phyloP scores from a whole-genome alignment of 2,888 invertebrate genomes.

The Hylaea fasciaria region DNA sequence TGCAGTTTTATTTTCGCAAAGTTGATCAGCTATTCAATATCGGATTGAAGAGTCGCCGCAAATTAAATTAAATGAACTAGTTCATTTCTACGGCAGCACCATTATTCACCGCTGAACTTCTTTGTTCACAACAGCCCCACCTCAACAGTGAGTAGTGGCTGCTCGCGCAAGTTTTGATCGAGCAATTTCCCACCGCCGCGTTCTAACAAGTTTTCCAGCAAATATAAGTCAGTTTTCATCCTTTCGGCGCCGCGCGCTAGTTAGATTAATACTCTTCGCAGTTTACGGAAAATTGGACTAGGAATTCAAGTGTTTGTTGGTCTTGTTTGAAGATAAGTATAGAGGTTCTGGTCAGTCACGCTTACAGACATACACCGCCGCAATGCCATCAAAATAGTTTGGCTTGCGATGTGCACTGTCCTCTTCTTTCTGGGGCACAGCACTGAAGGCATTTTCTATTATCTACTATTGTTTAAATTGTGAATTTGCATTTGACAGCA shows the following conservation, averaged over 20 bases:
- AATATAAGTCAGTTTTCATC: conserved; percentile 17
- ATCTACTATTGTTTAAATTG: too few species aligned
- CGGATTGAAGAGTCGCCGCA: not conserved
- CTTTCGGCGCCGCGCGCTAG: conserved; percentile 2
- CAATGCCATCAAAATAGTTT: too few species aligned
- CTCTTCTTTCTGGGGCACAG: too few species aligned
- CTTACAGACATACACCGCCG: too few species aligned
- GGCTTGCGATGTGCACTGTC: too few species aligned
- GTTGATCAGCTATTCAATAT: too few species aligned
- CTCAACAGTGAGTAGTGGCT: not conserved
- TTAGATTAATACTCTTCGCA: conserved; percentile 3
- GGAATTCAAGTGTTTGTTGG: not conserved
- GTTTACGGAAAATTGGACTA: not conserved
- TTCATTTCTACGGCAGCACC: not conserved
- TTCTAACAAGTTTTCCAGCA: conserved; percentile 15
- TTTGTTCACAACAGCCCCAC: conserved; percentile 13
- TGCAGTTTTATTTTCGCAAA: too few species aligned
- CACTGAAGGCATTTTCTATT: too few species aligned
- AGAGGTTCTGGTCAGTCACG: too few species aligned
- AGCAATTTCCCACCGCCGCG: conserved; percentile 17
- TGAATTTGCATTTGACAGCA: too few species aligned
- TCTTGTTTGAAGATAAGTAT: not conserved
- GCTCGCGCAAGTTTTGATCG: conserved; percentile 15
- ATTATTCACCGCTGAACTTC: conserved; percentile 11
- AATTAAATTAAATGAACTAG: not conserved